Base-by-base conservation (phyloP, 35 echinoderm and acorn worm species). In the Apostichopus parvimensis region DNA sequence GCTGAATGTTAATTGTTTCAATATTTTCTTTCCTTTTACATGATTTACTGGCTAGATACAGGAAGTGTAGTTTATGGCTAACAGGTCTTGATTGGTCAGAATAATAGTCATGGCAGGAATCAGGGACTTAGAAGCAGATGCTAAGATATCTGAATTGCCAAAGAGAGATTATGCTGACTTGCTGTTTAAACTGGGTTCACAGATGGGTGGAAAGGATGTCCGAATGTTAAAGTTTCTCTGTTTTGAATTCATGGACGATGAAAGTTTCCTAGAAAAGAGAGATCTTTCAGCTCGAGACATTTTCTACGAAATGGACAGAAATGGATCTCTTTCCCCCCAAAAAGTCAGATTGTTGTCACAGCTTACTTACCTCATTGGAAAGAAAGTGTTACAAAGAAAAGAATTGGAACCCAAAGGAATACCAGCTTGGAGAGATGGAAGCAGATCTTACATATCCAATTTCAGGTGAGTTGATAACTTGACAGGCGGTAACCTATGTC, bases 221-320 rank as follows among this genome's bases (percentile, higher is more conserved):
- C 21, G 20, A 64, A 60, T 9, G 28, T 18, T 88, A 2, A 88
- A 28, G 52, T 88, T 88, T 73, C 62, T 88, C n/a, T 88, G 86
- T 72, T 52, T 10, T 28, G 86, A 88, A 22, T 88, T 88, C 25
- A 54, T 88, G 11, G 11, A 54, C 6, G 68, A 73, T 25, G 72
- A 88, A n/a, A 88, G 60, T 18, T 14, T 88, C 61, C 86, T 88
- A 54, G 86, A 58, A 12, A 88, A 54, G 86, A 45, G 72, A 73
- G 23, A 88, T 54, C 6, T 88, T 22, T 23, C 61, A 13, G 62
- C 86, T n/a, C 18, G 6, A 20, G 66, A 88, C 34, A 68, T 88
- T 17, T 88, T 88, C 52, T 8, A 17, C 3, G 21, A 72, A 53
- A 73, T 88, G 86, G 72, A 88, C 13, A 88, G 86, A 64, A 88